A percentile compares a stretch with the other conserved stretches of the same genome.
These are phyloP conservation scores for Ametastegia equiseti DNA, from an alignment of 2,888 invertebrate genomes.

Conservation along the genomic window DNA sequence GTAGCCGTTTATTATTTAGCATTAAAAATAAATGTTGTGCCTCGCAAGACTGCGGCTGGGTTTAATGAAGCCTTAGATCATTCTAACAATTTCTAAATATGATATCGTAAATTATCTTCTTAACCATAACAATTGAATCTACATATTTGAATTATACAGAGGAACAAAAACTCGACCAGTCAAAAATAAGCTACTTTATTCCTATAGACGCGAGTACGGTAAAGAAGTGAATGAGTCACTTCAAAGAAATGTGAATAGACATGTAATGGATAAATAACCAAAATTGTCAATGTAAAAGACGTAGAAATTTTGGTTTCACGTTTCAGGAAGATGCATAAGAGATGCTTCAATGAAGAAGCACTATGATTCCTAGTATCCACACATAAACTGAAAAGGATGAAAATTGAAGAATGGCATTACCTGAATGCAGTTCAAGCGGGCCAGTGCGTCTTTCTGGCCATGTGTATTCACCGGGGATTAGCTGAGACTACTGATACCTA, in stretches of 20 bases:
- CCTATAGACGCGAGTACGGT: not conserved
- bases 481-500: conserved; percentile 8
- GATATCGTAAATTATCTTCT: not conserved
- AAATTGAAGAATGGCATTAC: conserved; percentile 24
- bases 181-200: not conserved
- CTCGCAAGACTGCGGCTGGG: not conserved
- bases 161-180: not conserved
- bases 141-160: too few relatives aligned
- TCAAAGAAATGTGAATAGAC: not conserved
- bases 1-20: not conserved
- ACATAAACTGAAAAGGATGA: conserved; percentile 39
- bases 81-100: not conserved
- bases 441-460: conserved; percentile 8
- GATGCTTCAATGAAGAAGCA: not conserved
- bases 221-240: not conserved
- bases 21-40: conserved; percentile 1
- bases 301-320: not conserved
- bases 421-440: conserved; percentile 6
- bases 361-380: conserved; percentile 3
- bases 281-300: not conserved
- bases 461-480: conserved; percentile 18
- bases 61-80: not conserved
- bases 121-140: not conserved
- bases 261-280: not conserved
- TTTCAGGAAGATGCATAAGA: not conserved